Base-by-base conservation (phyloP, 2,888 invertebrate species). In the Drosophila paucipuncta region DNA sequence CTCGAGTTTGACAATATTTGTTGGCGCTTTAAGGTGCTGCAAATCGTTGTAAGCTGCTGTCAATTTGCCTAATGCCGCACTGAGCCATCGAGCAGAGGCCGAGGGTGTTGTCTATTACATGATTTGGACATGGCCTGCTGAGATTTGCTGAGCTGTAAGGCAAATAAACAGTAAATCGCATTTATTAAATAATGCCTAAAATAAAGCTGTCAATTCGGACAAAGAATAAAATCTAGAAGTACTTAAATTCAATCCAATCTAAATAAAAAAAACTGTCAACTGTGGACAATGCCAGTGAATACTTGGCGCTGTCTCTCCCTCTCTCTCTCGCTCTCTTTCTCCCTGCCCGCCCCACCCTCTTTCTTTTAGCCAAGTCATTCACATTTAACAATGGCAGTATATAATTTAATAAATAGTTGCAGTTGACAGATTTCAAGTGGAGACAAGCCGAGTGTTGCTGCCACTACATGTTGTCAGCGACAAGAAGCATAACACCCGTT, bases 321-420 rank as follows among this genome's bases (percentile, higher is more conserved):
- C 22, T 33, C 4, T 9, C 2, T 4, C 5, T 22, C 6, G 2
- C 11, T 6, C 35, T 18, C 2, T 37, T 18, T 31, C 39, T 47
- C 28, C n/a, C 70, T 49, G 66, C 1, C 9, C 9, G 4, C 9
- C 9, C 50, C 30, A 33, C 35, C 33, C 30, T 28, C 28, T 52
- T 39, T 25, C 72, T 60, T 68, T 57, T 59, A 52, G 55, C 60
- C 74, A 55, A 76, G 86, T 76, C 78, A 60, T 78, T 76, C 85
- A 53, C 74, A 68, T 78, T 83, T 82, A 83, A 87, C 86, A 89
- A 85, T 85, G 86, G 62, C 67, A 77, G 83, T 75, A 78, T 80
- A 90, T 87, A 87, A 87, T 87, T 87, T 87, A 87, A 90, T 87
- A 87, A 90, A 87, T 87, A 87, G 87, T 87, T 87, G 90, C 90